phyloP scores from a whole-genome alignment of 2,113 vertebrate species.

The Phalacrocorax aristotelis region DNA sequence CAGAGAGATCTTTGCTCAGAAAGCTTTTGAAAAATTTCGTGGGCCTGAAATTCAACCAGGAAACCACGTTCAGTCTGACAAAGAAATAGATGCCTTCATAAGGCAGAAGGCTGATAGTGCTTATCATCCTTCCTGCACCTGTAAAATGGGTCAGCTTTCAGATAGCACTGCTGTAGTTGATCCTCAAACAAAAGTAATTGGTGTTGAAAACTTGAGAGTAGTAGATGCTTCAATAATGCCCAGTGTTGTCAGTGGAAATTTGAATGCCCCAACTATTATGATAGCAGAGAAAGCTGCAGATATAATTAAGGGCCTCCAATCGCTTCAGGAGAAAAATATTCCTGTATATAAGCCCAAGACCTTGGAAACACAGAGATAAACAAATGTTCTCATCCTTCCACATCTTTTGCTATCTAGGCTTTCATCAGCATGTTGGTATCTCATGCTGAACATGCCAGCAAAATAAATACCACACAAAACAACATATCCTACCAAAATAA shows the following conservation, averaged over 20 bases:
- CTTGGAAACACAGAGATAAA: conserved; percentile 82
- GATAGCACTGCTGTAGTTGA: conserved; percentile 88
- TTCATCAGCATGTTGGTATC: neutral
- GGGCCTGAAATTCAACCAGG: conserved; percentile 89
- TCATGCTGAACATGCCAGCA: neutral
- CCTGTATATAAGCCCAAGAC: conserved; percentile 84
- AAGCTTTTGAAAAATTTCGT: conserved; percentile 87
- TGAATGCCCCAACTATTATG: conserved; percentile 96
- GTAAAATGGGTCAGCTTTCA: conserved; percentile 88
- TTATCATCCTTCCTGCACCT: conserved; percentile 96
- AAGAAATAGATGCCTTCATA: conserved; percentile 90
- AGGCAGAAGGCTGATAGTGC: conserved; percentile 89
- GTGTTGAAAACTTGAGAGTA: conserved; percentile 86
- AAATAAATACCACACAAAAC: neutral
- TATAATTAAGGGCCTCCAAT: conserved; percentile 83
- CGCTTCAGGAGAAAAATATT: conserved; percentile 76
- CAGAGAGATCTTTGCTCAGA: conserved; percentile 93
- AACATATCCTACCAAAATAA: neutral
- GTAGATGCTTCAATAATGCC: conserved; percentile 98
- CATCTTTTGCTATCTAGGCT: neutral
- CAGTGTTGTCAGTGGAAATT: conserved; percentile 91
- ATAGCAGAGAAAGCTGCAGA: conserved; percentile 95
- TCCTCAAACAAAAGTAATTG: conserved; percentile 83
- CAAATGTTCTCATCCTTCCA: neutral
- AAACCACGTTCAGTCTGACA: conserved; percentile 78